Percentiles rank a stretch among this genome's conserved stretches.
These are phyloP conservation scores for Euglossa dilemma DNA, from an alignment of 1,140 invertebrate species.

Conservation along the genomic window DNA sequence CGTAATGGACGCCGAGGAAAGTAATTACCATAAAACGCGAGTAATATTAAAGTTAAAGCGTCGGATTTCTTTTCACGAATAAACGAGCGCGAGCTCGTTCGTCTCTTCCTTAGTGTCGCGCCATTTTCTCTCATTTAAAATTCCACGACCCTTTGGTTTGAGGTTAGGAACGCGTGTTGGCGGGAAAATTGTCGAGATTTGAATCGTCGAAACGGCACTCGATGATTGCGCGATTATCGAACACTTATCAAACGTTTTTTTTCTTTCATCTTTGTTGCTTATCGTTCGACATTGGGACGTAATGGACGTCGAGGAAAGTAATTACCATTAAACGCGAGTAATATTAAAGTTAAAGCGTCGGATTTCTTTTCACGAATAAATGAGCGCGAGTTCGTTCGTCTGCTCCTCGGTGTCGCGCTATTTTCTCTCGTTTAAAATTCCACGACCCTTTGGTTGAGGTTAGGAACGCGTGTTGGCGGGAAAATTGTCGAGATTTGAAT, in stretches of 20 bases:
- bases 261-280: too few relatives aligned
- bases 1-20: slow-evolving; percentile 7
- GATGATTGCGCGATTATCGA: too few relatives aligned
- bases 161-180: too few relatives aligned
- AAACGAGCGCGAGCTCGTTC: not conserved
- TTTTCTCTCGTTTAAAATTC: too few relatives aligned
- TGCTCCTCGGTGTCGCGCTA: not conserved
- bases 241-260: too few relatives aligned
- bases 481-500: too few relatives aligned
- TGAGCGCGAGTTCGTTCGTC: not conserved
- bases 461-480: too few relatives aligned
- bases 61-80: slow-evolving; percentile 7
- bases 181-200: too few relatives aligned
- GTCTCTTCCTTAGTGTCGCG: not conserved
- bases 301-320: slow-evolving; percentile 16
- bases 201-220: too few relatives aligned
- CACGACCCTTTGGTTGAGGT: too few relatives aligned
- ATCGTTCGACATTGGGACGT: not conserved
- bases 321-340: slow-evolving; percentile 35
- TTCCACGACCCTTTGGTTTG: too few relatives aligned
- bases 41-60: slow-evolving; percentile 18
- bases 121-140: not conserved
- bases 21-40: slow-evolving; percentile 37
- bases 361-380: slow-evolving; percentile 4
- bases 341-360: slow-evolving; percentile 15